A percentile compares a stretch with the other conserved stretches of the same genome.
Evolutionary conservation across 1,140 invertebrate species (phyloP).

Genomic region (Trachymyrmex septentrionalis): DNA sequence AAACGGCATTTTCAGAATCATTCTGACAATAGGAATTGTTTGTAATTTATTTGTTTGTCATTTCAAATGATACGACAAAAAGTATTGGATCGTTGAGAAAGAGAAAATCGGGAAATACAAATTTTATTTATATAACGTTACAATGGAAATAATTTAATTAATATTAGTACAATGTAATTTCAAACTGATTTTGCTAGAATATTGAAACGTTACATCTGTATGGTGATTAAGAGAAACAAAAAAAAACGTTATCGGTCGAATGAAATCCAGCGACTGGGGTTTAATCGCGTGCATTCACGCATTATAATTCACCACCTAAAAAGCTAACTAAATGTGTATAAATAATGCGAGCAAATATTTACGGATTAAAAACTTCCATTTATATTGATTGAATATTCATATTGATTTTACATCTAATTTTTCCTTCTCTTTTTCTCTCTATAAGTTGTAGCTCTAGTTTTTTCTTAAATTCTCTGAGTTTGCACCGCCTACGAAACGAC

Average conservation of each 20-base stretch:
- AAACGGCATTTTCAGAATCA: background rate
- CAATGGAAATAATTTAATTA: background rate
- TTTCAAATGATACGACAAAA: background rate
- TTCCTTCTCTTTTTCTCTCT: background rate
- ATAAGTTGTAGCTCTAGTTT: background rate
- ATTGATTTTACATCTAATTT: conserved; percentile 3
- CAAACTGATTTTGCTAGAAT: background rate
- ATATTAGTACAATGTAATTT: conserved; percentile 7
- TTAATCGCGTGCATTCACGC: conserved; percentile 3
- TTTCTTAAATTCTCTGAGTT: background rate
- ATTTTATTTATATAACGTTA: conserved; percentile 15
- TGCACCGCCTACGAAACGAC: background rate
- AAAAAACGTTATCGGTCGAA: conserved; percentile 1
- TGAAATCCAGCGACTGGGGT: background rate
- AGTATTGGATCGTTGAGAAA: background rate
- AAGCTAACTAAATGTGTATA: conserved; percentile 6
- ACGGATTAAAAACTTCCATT: background rate
- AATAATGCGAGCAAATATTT: conserved; percentile 23
- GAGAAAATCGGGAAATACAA: background rate
- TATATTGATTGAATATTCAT: conserved; percentile 1
- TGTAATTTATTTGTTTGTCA: background rate
- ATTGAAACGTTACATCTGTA: background rate
- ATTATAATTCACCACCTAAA: background rate
- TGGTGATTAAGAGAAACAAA: background rate
- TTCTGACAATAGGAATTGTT: background rate